A percentile compares a stretch with the other conserved stretches of the same genome.
These are phyloP conservation scores for Nyctibius bracteatus DNA, from an alignment of 2,113 vertebrate genomes.

Conservation along the genomic window DNA sequence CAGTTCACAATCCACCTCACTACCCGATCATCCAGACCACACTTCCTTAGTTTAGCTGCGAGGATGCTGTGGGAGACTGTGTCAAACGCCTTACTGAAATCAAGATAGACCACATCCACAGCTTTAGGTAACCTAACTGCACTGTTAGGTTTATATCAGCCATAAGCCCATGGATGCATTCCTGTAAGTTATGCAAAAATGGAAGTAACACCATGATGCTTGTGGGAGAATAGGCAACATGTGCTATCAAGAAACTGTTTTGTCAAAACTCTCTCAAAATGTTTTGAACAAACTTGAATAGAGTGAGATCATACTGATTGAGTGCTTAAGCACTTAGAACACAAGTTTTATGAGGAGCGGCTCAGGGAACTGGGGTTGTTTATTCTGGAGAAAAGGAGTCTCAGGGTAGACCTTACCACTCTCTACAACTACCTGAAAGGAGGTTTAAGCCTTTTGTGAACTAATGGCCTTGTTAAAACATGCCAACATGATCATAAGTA, in stretches of 20 bases:
- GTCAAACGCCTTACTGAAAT: too few relatives aligned
- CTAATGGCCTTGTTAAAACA: neutral
- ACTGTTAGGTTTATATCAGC: neutral
- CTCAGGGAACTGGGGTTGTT: too few relatives aligned
- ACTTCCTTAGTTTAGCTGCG: too few relatives aligned
- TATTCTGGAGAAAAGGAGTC: too few relatives aligned
- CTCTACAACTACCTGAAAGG: too few relatives aligned
- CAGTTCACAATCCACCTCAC: too few relatives aligned
- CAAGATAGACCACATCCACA: too few relatives aligned
- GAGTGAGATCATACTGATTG: neutral
- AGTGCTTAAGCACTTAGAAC: too few relatives aligned
- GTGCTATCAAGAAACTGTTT: neutral
- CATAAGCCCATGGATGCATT: neutral
- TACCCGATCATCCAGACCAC: too few relatives aligned
- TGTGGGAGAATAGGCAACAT: neutral
- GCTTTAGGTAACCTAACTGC: neutral
- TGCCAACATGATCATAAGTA: neutral
- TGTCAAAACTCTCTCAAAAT: neutral
- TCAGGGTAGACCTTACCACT: too few relatives aligned
- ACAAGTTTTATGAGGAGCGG: too few relatives aligned
- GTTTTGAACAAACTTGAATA: neutral
- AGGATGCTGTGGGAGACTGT: too few relatives aligned
- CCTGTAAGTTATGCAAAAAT: neutral
- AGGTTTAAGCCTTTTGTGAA: neutral
- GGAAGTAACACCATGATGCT: neutral